Evolutionary conservation across 2,113 vertebrate species (phyloP).

Genomic region (Recurvirostra avosetta): DNA sequence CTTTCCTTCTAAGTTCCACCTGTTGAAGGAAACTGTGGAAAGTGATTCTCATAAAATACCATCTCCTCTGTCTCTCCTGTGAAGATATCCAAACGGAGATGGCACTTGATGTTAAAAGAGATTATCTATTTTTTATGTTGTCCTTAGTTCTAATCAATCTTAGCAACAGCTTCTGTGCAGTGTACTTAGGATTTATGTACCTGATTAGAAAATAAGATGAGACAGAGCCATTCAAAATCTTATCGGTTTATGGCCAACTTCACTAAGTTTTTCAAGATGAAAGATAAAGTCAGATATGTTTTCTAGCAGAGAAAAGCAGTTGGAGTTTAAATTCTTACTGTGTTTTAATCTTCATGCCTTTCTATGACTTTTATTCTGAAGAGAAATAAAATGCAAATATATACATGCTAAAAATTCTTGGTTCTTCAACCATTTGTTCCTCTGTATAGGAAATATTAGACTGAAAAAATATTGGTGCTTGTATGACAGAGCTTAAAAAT

Average conservation of each 20-base stretch:
- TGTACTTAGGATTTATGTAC: not conserved
- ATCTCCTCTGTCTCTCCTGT: not conserved
- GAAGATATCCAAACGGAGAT: not conserved
- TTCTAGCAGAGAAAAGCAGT: not conserved
- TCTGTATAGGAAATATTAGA: not conserved
- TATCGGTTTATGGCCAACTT: not conserved
- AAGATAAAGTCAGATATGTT: not conserved
- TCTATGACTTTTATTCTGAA: not conserved
- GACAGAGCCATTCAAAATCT: not conserved
- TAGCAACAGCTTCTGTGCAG: not conserved
- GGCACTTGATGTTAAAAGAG: not conserved
- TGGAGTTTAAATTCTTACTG: not conserved
- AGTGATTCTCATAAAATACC: not conserved
- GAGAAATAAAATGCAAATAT: not conserved
- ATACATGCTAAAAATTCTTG: not conserved
- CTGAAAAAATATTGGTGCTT: not conserved
- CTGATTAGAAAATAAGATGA: conserved; percentile 11
- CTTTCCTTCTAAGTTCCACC: not conserved
- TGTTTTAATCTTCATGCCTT: not conserved
- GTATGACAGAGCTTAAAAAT: not conserved
- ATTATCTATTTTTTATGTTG: not conserved
- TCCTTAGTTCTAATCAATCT: not conserved
- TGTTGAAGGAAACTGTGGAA: not conserved
- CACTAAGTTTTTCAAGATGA: conserved; percentile 3
- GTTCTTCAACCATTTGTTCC: not conserved